Conservation (phyloP, 2,113 vertebrate genomes). For the Cyphomyrus discorhynchus region DNA sequence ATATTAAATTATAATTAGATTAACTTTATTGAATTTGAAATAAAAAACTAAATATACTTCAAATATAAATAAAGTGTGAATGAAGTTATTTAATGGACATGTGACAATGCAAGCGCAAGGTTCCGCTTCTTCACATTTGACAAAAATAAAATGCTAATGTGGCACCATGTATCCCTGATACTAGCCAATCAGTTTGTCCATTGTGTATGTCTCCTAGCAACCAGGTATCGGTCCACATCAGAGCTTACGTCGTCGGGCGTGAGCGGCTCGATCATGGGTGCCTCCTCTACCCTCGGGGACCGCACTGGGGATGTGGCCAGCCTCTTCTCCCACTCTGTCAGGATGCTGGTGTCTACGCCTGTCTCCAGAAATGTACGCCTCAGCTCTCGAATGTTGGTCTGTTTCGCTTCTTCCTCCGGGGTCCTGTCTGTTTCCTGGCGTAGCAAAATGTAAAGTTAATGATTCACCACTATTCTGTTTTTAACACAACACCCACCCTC, state of each 20-base stretch:
- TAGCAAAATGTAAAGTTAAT: not conserved
- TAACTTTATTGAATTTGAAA: not conserved
- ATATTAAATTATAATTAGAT: not conserved
- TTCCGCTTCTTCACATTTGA: not conserved
- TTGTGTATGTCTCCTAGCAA: not conserved
- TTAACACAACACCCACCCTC: not conserved
- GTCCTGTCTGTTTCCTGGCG: constrained; percentile 50
- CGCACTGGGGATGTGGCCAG: constrained; percentile 83
- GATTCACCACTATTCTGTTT: not conserved
- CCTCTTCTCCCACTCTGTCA: constrained; percentile 91
- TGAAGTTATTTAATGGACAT: not conserved
- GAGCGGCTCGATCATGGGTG: constrained; percentile 94
- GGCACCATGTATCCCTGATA: not conserved
- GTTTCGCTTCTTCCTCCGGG: constrained; percentile 81
- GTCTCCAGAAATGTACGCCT: constrained; percentile 89
- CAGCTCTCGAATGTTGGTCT: constrained; percentile 85
- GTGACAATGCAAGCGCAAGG: not conserved
- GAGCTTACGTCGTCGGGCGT: constrained; percentile 81
- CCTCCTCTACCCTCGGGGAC: constrained; percentile 72
- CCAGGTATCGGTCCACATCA: not conserved
- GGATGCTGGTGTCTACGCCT: constrained; percentile 60
- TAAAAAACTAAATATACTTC: not conserved
- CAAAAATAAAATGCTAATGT: not conserved
- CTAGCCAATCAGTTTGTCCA: not conserved
- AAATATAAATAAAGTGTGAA: not conserved